These are phyloP conservation scores for Clinocottus analis DNA, from an alignment of 2,113 vertebrate species.

Conservation along the genomic window DNA sequence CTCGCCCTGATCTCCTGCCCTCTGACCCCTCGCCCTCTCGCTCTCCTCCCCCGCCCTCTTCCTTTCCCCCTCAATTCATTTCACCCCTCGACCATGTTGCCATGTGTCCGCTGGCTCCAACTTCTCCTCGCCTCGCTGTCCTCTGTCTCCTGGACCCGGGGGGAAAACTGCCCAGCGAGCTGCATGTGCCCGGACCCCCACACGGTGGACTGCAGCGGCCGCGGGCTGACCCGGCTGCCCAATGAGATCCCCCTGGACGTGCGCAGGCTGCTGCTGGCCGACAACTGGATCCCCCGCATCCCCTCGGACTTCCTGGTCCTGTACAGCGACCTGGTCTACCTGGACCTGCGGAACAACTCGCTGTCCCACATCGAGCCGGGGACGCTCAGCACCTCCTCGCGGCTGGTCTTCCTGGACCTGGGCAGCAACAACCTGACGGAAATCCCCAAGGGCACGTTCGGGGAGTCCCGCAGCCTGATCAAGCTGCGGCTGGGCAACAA, in stretches of 20 bases:
- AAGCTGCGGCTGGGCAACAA: constrained; percentile 92
- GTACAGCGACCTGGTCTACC: constrained; percentile 94
- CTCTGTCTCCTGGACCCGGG: constrained; percentile 80
- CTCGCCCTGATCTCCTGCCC: constrained; percentile 73
- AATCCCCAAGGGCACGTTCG: constrained; percentile 91
- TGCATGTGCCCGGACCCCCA: constrained; percentile 93
- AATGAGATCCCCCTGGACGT: constrained; percentile 93
- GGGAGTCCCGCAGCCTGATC: constrained; percentile 91
- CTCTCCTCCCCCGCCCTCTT: constrained; percentile 58
- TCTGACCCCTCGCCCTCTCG: constrained; percentile 69
- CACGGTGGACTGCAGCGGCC: constrained; percentile 94
- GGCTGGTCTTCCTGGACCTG: constrained; percentile 94
- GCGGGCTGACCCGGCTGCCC: constrained; percentile 91
- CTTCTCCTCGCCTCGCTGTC: constrained; percentile 80
- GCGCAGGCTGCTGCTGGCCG: constrained; percentile 91
- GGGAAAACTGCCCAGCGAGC: constrained; percentile 87
- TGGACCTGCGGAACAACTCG: constrained; percentile 97
- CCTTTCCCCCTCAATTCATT: constrained; percentile 63
- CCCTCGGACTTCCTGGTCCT: constrained; percentile 96
- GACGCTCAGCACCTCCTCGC: constrained; percentile 92
- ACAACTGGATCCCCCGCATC: constrained; percentile 93
- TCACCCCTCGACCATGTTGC: constrained; percentile 85
- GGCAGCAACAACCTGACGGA: constrained; percentile 96
- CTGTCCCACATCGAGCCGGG: constrained; percentile 91
- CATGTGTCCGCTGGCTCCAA: constrained; percentile 83